phyloP scores from a whole-genome alignment of 2,113 vertebrate species.

The Rhinolophus ferrumequinum region DNA sequence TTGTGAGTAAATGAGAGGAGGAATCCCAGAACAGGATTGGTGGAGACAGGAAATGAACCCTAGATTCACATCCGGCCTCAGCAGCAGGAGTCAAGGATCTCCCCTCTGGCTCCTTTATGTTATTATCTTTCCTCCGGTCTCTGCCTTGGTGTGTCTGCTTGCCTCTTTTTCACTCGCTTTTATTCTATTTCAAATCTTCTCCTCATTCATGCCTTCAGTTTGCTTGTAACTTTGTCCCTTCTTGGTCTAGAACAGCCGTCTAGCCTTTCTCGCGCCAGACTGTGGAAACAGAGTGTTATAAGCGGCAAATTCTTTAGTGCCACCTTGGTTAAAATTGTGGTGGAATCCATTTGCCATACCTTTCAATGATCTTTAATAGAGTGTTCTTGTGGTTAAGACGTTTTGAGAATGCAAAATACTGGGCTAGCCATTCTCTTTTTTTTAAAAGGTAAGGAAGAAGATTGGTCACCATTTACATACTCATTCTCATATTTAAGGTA shows the following conservation, averaged over 20 bases:
- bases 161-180: background rate
- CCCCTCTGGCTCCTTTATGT: background rate
- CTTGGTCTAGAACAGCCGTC: background rate
- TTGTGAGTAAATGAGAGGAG: background rate
- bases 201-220: background rate
- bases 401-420: background rate
- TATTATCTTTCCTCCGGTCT: background rate
- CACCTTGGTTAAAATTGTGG: background rate
- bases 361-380: constrained; percentile 10
- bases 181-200: background rate
- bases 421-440: background rate
- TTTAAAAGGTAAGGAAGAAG: background rate
- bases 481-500: background rate
- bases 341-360: background rate
- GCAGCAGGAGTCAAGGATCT: too few relatives aligned
- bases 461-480: background rate
- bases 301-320: background rate
- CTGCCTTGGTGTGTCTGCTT: background rate
- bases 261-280: background rate
- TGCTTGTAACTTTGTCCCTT: background rate
- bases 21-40: background rate
- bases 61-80: too few relatives aligned
- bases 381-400: constrained; percentile 1
- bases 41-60: background rate
- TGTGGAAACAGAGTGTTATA: background rate